phyloP scores from a whole-genome alignment of 2,113 vertebrate genomes.

The Amblyornis subalaris region DNA sequence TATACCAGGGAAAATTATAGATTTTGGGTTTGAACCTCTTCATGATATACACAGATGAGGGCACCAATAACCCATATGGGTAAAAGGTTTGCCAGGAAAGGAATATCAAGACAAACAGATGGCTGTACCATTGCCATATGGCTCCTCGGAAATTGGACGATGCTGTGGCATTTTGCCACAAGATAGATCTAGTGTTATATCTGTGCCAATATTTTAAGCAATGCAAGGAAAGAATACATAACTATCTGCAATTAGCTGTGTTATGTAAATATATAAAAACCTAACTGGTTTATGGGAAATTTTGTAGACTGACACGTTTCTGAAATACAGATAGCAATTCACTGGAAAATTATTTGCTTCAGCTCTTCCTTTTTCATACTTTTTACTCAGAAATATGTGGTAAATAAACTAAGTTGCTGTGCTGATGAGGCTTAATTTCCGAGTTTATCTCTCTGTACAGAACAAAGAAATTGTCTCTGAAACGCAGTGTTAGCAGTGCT shows the following conservation, averaged over 20 bases:
- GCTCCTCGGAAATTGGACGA: slow-evolving; percentile 56
- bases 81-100: slow-evolving; percentile 71
- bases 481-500: background rate
- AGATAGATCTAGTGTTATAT: slow-evolving; percentile 58
- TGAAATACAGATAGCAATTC: slow-evolving; percentile 6
- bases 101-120: slow-evolving; percentile 74
- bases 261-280: slow-evolving; percentile 43
- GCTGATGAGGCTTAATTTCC: slow-evolving; percentile 30
- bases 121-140: slow-evolving; percentile 71
- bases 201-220: slow-evolving; percentile 55
- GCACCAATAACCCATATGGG: slow-evolving; percentile 73
- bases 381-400: background rate
- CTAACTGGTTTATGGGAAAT: background rate
- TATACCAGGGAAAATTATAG: slow-evolving; percentile 39
- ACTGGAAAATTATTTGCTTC: background rate
- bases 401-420: slow-evolving; percentile 26
- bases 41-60: slow-evolving; percentile 67
- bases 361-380: background rate
- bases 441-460: slow-evolving; percentile 11
- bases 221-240: slow-evolving; percentile 40
- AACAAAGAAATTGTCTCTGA: background rate
- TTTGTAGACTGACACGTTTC: background rate
- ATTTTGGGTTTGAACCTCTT: slow-evolving; percentile 54
- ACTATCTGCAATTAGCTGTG: slow-evolving; percentile 39
- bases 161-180: slow-evolving; percentile 60